Percentiles rank a stretch among this genome's conserved stretches.
phyloP scores from a whole-genome alignment of 2,797 vertebrate genomes.

The Sebastiscus albofasciatus region DNA sequence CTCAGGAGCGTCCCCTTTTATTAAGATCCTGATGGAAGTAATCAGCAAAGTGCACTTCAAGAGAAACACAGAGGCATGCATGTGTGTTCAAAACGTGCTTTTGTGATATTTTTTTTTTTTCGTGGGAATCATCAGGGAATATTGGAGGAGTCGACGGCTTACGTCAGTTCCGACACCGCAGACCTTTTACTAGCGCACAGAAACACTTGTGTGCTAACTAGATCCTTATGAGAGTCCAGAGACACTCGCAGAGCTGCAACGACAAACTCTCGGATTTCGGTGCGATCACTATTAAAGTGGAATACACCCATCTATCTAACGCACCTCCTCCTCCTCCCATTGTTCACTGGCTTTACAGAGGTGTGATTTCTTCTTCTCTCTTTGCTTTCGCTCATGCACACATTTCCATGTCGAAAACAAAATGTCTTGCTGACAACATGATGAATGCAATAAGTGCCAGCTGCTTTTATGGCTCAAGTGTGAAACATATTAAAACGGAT shows the following conservation, averaged over 20 bases:
- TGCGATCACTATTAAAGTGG: neutral
- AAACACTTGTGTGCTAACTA: slow-evolving; percentile 17
- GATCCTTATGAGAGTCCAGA: neutral
- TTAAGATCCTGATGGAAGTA: slow-evolving; percentile 41
- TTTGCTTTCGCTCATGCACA: slow-evolving; percentile 35
- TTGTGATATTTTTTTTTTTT: neutral
- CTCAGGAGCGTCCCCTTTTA: slow-evolving; percentile 36
- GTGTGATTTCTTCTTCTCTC: slow-evolving; percentile 44
- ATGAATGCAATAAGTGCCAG: slow-evolving; percentile 65
- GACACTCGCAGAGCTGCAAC: neutral
- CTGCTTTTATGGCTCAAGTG: slow-evolving; percentile 47
- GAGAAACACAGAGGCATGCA: slow-evolving; percentile 20
- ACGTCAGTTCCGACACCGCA: neutral
- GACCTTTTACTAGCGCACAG: neutral
- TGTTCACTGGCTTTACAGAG: slow-evolving; percentile 11
- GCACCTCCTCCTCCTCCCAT: neutral
- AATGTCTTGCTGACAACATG: slow-evolving; percentile 57
- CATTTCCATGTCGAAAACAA: slow-evolving; percentile 33
- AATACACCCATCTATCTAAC: neutral
- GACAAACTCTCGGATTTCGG: neutral
- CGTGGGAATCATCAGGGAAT: neutral
- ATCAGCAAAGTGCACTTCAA: slow-evolving; percentile 72
- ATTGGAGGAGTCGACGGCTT: neutral
- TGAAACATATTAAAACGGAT: slow-evolving; percentile 41
- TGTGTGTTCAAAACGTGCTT: neutral